Evolutionary conservation across 2,797 vertebrate genomes (phyloP).

Genomic region (Lagocephalus sceleratus): DNA sequence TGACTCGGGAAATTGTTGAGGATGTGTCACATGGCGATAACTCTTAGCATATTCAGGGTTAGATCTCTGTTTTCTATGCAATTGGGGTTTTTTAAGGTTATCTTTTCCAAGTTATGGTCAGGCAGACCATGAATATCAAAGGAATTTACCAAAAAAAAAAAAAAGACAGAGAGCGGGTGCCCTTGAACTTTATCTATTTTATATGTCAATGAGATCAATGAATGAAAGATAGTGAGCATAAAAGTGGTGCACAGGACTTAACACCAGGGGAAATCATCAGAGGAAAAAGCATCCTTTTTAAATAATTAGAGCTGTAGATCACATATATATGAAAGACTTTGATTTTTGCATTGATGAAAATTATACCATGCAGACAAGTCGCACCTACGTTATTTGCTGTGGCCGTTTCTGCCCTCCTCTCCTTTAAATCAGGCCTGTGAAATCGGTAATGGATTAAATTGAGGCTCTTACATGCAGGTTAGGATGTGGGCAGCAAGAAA

Average conservation of each 20-base stretch:
- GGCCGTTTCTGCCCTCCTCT: background rate
- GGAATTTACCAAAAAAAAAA: conserved; percentile 48
- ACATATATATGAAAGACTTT: conserved; percentile 12
- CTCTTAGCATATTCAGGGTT: too few relatives aligned
- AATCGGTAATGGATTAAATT: conserved; percentile 16
- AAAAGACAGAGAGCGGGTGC: conserved; percentile 49
- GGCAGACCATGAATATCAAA: conserved; percentile 49
- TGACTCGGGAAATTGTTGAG: background rate
- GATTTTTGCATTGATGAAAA: conserved; percentile 17
- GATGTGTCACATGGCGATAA: background rate
- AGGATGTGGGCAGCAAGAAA: conserved; percentile 14
- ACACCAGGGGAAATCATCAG: conserved; percentile 21
- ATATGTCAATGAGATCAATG: conserved; percentile 59
- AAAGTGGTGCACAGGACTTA: conserved; percentile 41
- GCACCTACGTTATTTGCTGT: background rate
- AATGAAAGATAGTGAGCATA: conserved; percentile 44
- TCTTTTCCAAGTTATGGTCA: conserved; percentile 23
- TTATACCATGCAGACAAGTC: conserved; percentile 3
- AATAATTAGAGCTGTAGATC: conserved; percentile 33
- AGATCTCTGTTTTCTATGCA: background rate
- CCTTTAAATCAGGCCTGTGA: conserved; percentile 9
- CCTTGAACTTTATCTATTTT: conserved; percentile 51
- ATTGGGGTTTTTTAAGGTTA: conserved; percentile 39
- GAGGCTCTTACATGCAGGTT: conserved; percentile 14
- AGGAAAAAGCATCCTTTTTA: conserved; percentile 31